phyloP scores from a whole-genome alignment of 2,113 vertebrate species.

The Cacatua alba region DNA sequence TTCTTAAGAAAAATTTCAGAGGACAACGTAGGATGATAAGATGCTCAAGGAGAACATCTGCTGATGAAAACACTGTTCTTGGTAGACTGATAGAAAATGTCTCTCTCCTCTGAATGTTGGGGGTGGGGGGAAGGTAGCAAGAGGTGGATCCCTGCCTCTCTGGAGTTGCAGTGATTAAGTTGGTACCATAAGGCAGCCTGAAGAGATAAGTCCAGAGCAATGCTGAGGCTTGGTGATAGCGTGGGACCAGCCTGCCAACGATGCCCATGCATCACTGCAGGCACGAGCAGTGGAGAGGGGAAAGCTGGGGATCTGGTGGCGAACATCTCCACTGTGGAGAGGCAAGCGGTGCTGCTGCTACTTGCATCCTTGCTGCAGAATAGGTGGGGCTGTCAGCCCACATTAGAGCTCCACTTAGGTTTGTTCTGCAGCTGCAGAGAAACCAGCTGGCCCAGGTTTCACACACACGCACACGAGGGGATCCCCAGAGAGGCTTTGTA shows the following conservation, averaged over 20 bases:
- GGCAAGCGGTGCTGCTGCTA: neutral
- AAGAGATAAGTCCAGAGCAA: neutral
- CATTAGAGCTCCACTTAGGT: neutral
- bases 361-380: neutral
- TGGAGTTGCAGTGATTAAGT: neutral
- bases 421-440: neutral
- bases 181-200: neutral
- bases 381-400: neutral
- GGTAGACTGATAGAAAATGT: neutral
- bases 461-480: fast-evolving
- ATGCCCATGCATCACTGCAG: neutral
- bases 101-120: neutral
- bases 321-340: neutral
- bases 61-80: neutral
- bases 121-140: neutral
- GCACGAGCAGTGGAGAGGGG: neutral
- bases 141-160: neutral
- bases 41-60: neutral
- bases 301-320: neutral
- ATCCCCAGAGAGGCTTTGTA: neutral
- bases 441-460: conserved; percentile 1
- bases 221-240: neutral
- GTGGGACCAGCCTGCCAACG: neutral
- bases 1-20: neutral
- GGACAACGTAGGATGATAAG: neutral